Percentiles rank a stretch among this genome's conserved stretches.
These are phyloP conservation scores for Setophaga petechia DNA, from an alignment of 2,113 vertebrate species.

Conservation along the genomic window DNA sequence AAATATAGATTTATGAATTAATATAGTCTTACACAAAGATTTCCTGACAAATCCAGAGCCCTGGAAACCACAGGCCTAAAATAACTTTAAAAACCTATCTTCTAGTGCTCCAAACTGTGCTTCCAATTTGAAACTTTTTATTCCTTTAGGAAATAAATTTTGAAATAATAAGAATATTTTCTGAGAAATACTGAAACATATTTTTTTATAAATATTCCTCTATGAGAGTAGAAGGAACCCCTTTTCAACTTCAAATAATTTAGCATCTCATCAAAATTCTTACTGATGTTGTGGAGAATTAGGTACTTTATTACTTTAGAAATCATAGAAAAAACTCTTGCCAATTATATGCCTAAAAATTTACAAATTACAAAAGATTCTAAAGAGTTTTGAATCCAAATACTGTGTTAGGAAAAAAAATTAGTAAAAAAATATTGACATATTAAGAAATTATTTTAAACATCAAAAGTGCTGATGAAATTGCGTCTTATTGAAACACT, in stretches of 20 bases:
- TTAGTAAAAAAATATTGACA: fast-evolving
- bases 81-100: not conserved
- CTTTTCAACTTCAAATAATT: not conserved
- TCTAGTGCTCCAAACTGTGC: not conserved
- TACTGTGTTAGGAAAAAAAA: not conserved
- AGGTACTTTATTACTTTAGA: not conserved
- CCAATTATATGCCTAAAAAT: not conserved
- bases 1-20: not conserved
- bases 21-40: not conserved
- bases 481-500: not conserved
- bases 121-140: not conserved
- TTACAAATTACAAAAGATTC: not conserved
- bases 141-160: not conserved
- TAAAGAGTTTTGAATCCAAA: not conserved
- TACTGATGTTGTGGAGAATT: not conserved
- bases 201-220: not conserved
- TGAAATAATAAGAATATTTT: not conserved
- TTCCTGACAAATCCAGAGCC: not conserved
- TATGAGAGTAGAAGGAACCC: not conserved
- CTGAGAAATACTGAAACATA: not conserved
- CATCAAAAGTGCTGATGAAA: not conserved
- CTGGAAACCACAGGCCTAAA: not conserved
- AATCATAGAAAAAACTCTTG: not conserved
- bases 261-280: not conserved
- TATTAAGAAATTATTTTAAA: not conserved